Evolutionary conservation across 2,113 vertebrate species (phyloP).

Genomic region (Halichoerus grypus): DNA sequence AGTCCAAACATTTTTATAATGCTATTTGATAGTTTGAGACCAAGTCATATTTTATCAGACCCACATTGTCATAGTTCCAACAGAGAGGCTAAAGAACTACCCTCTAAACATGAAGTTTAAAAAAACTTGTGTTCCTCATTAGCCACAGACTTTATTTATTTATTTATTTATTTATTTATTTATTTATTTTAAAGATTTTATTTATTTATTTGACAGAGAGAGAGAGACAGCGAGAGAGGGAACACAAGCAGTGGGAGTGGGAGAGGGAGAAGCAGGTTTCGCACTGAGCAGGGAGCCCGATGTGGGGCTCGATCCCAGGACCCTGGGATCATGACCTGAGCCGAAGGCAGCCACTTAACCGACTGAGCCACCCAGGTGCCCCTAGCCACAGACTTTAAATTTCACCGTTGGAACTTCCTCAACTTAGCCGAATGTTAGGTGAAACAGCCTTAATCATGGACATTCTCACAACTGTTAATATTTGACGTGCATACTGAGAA

Average conservation of each 20-base stretch:
- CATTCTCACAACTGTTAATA: conserved; percentile 37
- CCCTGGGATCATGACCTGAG: too few species aligned
- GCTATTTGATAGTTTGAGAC: conserved; percentile 77
- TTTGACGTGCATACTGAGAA: not conserved
- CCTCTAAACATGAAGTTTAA: not conserved
- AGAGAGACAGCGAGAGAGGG: too few species aligned
- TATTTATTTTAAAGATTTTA: too few species aligned
- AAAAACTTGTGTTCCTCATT: conserved; percentile 66
- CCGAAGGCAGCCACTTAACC: too few species aligned
- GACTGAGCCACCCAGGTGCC: too few species aligned
- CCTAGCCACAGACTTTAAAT: conserved; percentile 75
- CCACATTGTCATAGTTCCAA: conserved; percentile 69
- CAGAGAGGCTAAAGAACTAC: conserved; percentile 48
- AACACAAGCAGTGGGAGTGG: too few species aligned
- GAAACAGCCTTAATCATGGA: not conserved
- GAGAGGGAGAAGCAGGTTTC: too few species aligned
- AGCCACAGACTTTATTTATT: conserved; percentile 71
- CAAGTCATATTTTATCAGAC: conserved; percentile 74
- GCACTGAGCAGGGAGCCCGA: too few species aligned
- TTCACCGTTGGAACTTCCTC: conserved; percentile 55
- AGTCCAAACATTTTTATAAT: conserved; percentile 76
- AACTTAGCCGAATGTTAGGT: conserved; percentile 49
- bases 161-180: too few species aligned
- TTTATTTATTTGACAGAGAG: too few species aligned
- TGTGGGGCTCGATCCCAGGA: too few species aligned